Conservation (phyloP, 2,888 invertebrate species). For the Myopa tessellatipennis region DNA sequence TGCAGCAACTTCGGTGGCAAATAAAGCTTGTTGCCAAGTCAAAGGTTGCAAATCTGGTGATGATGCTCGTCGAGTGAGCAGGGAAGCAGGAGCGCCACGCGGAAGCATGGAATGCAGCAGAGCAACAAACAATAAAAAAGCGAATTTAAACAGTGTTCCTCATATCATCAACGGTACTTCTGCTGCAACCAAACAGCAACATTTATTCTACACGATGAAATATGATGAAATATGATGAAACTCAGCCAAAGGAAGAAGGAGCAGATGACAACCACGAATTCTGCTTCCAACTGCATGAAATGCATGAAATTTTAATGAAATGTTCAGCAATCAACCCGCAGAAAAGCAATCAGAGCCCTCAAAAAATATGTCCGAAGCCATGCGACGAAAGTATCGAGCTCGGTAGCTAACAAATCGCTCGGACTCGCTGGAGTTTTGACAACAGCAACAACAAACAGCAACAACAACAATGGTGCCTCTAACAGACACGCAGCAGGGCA, state of each 20-base stretch:
- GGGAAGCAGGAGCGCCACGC: not conserved
- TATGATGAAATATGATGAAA: not conserved
- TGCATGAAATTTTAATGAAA: constrained; percentile 24
- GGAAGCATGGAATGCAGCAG: no score
- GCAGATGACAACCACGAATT: no score
- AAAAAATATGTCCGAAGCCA: constrained; percentile 8
- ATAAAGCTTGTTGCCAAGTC: not conserved
- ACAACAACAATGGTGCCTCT: constrained; percentile 8
- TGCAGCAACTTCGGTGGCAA: no score
- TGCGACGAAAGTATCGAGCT: constrained; percentile 11
- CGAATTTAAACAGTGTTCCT: no score
- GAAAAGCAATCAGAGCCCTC: constrained; percentile 8
- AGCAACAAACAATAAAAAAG: not conserved
- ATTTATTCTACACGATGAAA: no score
- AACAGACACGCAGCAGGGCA: constrained; percentile 8
- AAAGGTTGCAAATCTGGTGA: no score
- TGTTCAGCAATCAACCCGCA: constrained; percentile 7
- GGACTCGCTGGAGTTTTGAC: not conserved
- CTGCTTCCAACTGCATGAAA: not conserved
- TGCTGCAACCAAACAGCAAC: no score
- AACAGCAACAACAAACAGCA: constrained; percentile 5
- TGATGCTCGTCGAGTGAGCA: not conserved
- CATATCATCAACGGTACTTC: no score
- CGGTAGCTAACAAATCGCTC: constrained; percentile 31
- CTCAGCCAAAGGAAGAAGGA: constrained; percentile 4